These are phyloP conservation scores for Brachyhypopomus gauderio DNA, from an alignment of 2,113 vertebrate genomes.

Conservation along the genomic window DNA sequence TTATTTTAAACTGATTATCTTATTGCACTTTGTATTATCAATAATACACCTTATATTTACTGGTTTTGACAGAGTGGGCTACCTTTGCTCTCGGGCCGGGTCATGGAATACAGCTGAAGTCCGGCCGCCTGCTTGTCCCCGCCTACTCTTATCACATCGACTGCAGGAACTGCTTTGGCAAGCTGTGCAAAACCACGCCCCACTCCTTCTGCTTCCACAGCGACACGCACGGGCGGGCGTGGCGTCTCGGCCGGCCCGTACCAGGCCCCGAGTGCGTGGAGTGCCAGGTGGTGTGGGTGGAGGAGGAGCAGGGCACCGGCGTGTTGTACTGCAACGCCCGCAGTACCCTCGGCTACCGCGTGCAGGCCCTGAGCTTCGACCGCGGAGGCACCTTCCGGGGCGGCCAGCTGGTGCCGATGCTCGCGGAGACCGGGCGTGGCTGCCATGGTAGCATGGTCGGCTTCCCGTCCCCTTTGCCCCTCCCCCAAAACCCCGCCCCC, in stretches of 20 bases:
- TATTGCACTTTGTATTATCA: too few species aligned
- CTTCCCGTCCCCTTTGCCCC: slow-evolving; percentile 79
- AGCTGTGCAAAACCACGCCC: slow-evolving; percentile 84
- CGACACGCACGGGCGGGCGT: slow-evolving; percentile 84
- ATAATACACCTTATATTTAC: neutral
- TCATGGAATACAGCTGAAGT: slow-evolving; percentile 89
- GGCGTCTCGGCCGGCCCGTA: slow-evolving; percentile 83
- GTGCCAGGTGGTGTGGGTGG: slow-evolving; percentile 90
- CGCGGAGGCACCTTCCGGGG: slow-evolving; percentile 81
- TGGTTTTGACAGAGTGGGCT: slow-evolving; percentile 82
- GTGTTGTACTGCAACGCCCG: slow-evolving; percentile 91
- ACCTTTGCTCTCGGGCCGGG: slow-evolving; percentile 92
- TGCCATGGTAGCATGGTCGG: slow-evolving; percentile 91
- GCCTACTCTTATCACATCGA: slow-evolving; percentile 92
- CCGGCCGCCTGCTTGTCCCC: slow-evolving; percentile 86
- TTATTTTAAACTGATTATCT: too few species aligned
- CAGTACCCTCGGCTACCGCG: slow-evolving; percentile 84
- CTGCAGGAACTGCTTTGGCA: slow-evolving; percentile 86
- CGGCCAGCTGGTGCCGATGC: slow-evolving; percentile 82
- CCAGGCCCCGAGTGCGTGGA: slow-evolving; percentile 85
- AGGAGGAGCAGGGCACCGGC: slow-evolving; percentile 77
- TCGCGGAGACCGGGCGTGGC: slow-evolving; percentile 83
- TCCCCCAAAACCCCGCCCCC: slow-evolving; percentile 16
- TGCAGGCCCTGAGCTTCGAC: slow-evolving; percentile 87
- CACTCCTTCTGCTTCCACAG: slow-evolving; percentile 90